Evolutionary conservation across 2,797 vertebrate genomes (phyloP), one percentile per base, ranked within the genome.

Genomic region (Sebastes trivittatus): DNA sequence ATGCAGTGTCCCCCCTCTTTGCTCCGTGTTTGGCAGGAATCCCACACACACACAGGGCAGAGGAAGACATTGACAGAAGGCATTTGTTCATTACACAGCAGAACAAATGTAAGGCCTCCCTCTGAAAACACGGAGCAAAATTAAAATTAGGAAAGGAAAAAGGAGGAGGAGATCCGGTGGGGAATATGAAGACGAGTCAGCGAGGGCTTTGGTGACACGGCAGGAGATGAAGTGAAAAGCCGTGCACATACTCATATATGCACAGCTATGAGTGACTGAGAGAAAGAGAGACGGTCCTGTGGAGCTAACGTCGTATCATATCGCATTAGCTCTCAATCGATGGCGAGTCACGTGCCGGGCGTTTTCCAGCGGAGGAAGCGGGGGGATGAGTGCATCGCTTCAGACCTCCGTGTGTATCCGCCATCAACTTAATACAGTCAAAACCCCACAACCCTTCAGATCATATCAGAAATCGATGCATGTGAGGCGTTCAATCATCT

Each of bases 81-180:
- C 83, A 81, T 86, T 92, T 90, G 91, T 90, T 93, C 82, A 88
- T 86, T 89, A 88, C 75, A 85, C 81, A 85, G 86, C 75, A 84
- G 81, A 87, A 90, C 91, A 88, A 90, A 87, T 91, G 84, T 83
- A 88, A 83, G 72, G 79, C 82, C 85, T 90, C 74, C 64, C 70
- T 85, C 56, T 56, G 84, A 84, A 81, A 69, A 85, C 49, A 82
- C 61, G 23, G 56, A 65, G 76, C 73, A 55, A 83, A 85, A 89
- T 70, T 70, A 68, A 88, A 87, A 86, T 81, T 55, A 78, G 77
- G 68, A 63, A 49, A 74, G 77, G 34, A 20, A 74, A 49, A 49
- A 49, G 16, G 46, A 49, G 56, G 42, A 65, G 36, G 34, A 60
- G 32, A 72, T n/a, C 7, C 3, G 7, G 6, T 6, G 46, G 42